Conservation (phyloP, 2,113 vertebrate genomes). For the Sinocyclocheilus rhinocerous region DNA sequence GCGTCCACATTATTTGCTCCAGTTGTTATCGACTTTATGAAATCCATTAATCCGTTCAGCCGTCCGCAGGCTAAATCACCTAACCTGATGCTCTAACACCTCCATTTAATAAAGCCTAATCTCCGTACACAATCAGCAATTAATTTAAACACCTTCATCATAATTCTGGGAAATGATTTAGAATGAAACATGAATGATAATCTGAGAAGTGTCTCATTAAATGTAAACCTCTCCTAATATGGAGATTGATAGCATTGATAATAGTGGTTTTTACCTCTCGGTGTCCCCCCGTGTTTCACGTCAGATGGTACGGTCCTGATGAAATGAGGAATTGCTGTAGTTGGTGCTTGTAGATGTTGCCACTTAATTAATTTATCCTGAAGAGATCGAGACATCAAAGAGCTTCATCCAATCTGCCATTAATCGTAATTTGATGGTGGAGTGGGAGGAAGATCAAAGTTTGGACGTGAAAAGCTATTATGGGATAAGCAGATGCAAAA, state of each 20-base stretch:
- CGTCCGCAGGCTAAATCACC: no score
- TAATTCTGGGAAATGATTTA: slow-evolving; percentile 61
- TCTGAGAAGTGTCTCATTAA: slow-evolving; percentile 16
- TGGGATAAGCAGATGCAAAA: background rate
- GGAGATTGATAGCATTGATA: background rate
- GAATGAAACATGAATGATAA: slow-evolving; percentile 22
- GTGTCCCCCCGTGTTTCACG: background rate
- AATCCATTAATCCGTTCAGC: no score
- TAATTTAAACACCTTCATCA: slow-evolving; percentile 66
- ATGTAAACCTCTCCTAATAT: background rate
- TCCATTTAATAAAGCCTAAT: slow-evolving; percentile 69
- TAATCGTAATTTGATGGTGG: background rate
- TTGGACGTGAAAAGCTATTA: background rate
- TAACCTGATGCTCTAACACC: slow-evolving; percentile 50
- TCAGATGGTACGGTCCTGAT: background rate
- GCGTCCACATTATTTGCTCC: no score
- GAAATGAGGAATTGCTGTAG: slow-evolving; percentile 15
- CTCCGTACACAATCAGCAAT: slow-evolving; percentile 66
- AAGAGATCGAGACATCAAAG: background rate
- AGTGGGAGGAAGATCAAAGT: slow-evolving; percentile 28
- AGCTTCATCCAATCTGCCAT: slow-evolving; percentile 10
- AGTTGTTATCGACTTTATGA: no score
- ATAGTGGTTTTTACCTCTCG: background rate
- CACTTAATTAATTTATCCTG: slow-evolving; percentile 1
- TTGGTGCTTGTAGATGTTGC: background rate